phyloP scores from a whole-genome alignment of 2,888 invertebrate species.

The Atethmia centrago region DNA sequence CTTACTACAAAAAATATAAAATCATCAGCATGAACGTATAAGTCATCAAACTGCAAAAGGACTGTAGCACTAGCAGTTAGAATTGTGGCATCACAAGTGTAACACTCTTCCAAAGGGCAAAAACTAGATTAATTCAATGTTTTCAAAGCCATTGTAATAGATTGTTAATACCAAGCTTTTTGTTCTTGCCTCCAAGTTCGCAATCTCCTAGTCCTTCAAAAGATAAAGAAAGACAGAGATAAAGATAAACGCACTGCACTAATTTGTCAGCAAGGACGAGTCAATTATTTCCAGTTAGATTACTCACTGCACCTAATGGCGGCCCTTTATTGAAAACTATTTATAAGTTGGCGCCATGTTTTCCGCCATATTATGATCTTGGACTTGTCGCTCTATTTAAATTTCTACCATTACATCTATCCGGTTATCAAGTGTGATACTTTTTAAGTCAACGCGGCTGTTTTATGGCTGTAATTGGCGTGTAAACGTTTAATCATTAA shows the following conservation, averaged over 20 bases:
- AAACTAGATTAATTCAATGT: background rate
- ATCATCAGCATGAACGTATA: background rate
- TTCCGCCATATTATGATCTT: conserved; percentile 64
- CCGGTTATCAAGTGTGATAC: conserved; percentile 45
- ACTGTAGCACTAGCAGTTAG: background rate
- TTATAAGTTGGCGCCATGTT: conserved; percentile 67
- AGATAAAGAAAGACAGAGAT: conserved; percentile 36
- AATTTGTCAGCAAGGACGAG: conserved; percentile 66
- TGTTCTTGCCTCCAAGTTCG: background rate
- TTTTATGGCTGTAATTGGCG: conserved; percentile 26
- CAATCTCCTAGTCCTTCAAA: conserved; percentile 1
- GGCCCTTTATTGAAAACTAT: conserved; percentile 65
- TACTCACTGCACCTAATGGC: conserved; percentile 63
- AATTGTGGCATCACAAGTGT: background rate
- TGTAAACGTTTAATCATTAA: conserved; percentile 22
- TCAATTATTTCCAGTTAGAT: conserved; percentile 67
- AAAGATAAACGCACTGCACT: conserved; percentile 39
- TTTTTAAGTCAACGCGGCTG: conserved; percentile 33
- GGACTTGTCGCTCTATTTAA: conserved; percentile 57
- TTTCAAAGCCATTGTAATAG: conserved; percentile 8
- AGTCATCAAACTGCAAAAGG: background rate
- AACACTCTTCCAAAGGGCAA: background rate
- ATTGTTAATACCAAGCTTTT: background rate
- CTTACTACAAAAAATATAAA: background rate
- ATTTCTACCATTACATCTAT: conserved; percentile 50